Percentiles rank a stretch among this genome's conserved stretches.
Evolutionary conservation across 2,113 vertebrate genomes (phyloP).

Genomic region (Phrynosoma blainvillii): DNA sequence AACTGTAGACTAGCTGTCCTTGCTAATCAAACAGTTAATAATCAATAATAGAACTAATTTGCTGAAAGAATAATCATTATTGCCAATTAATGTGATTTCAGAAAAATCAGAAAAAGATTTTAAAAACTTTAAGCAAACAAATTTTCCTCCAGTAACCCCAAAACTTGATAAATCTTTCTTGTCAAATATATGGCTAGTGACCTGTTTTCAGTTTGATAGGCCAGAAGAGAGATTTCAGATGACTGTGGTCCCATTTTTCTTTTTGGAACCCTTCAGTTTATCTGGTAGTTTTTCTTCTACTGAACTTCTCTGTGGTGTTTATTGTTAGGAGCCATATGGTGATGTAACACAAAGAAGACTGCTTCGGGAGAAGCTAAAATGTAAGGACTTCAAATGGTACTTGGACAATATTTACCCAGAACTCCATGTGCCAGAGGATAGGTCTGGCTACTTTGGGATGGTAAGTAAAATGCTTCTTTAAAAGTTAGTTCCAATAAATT

Average conservation of each 20-base stretch:
- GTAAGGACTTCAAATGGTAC: conserved; percentile 93
- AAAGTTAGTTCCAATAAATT: background rate
- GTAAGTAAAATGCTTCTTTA: conserved; percentile 69
- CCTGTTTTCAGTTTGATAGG: background rate
- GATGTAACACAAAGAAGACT: conserved; percentile 88
- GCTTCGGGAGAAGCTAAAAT: conserved; percentile 85
- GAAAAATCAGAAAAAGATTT: background rate
- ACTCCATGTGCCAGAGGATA: conserved; percentile 88
- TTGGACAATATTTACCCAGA: conserved; percentile 93
- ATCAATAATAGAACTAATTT: conserved; percentile 25
- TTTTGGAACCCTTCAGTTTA: conserved; percentile 26
- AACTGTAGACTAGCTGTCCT: background rate
- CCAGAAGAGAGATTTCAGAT: background rate
- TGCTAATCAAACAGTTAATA: background rate
- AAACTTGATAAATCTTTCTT: background rate
- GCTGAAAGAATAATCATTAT: background rate
- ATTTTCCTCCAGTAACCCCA: background rate
- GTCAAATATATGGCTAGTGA: background rate
- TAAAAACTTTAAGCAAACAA: background rate
- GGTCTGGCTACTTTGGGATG: conserved; percentile 93
- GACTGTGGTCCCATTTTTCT: background rate
- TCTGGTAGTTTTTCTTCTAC: conserved; percentile 15
- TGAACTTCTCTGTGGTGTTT: background rate
- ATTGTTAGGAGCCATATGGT: conserved; percentile 89
- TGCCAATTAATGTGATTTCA: background rate